Evolutionary conservation across 2,113 vertebrate genomes (phyloP), one percentile per base, ranked within the genome.

Genomic region (Antechinus flavipes): DNA sequence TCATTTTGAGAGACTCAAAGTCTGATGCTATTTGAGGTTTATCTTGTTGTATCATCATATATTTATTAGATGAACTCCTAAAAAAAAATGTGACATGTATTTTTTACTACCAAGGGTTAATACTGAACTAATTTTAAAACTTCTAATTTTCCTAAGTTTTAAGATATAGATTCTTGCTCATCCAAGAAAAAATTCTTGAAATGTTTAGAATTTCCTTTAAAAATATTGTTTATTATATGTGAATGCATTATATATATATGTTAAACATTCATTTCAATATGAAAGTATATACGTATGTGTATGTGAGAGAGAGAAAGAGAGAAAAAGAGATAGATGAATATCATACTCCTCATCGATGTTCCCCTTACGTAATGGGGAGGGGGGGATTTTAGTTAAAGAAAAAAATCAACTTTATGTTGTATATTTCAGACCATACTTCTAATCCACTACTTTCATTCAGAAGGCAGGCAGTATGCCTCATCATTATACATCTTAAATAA

Each of bases 281-380:
- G 30, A 35, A 35, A 16, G 11, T 68, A 68, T 68, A 68, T 61
- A 61, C 8, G 8, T 61, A 8, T 61, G 7, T 27, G 26, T 58
- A 0, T 58, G 56, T 58, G 30, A 16, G 56, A 0, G 0, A 2
- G 26, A 58, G 26, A 58, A 25, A 58, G 26, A 58, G 26, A 61
- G 12, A 27, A 61, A 14, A 30, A 22, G 14, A 54, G 11, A 68
- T 68, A 35, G 5, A 35, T 16, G 3, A 68, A n/a, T 68, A 12
- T 68, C 61, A 68, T 11, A 35, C 4, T 0, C 58, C 30, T 16
- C 30, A 68, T 68, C 35, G 27, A 68, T 3, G 12, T 8, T 0
- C 12, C 14, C 14, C 14, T n/a, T 76, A 76, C 0, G 0, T n/a
- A 76, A 76, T 19, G 16, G 30, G 35, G 4, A 1, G 14, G 2